These are phyloP conservation scores for Labroides dimidiatus DNA, from an alignment of 2,797 vertebrate genomes.

Conservation along the genomic window DNA sequence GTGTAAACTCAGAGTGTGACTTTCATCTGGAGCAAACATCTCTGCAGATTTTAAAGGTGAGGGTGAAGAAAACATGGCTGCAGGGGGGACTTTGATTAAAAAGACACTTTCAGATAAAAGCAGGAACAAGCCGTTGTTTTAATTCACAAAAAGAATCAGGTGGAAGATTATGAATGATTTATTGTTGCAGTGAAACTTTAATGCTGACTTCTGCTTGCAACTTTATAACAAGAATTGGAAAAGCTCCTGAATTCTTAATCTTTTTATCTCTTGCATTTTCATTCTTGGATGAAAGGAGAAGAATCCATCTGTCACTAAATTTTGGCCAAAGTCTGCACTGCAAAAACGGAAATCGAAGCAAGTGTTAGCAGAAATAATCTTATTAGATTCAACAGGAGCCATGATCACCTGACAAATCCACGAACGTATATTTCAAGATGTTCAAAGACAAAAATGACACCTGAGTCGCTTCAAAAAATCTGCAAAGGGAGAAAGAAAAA, in stretches of 20 bases:
- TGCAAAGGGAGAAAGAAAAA: no score
- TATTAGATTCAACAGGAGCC: no score
- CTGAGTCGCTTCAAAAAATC: no score
- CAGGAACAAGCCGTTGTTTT: neutral
- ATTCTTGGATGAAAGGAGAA: constrained; percentile 28
- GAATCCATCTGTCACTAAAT: constrained; percentile 43
- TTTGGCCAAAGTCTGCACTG: constrained; percentile 24
- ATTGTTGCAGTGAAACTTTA: constrained; percentile 28
- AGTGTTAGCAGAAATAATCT: no score
- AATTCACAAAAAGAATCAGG: constrained; percentile 1
- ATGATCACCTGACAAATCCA: no score
- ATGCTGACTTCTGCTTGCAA: neutral
- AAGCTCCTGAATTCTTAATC: constrained; percentile 22
- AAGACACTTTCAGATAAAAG: neutral
- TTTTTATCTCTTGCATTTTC: constrained; percentile 36
- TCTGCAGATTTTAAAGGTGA: neutral
- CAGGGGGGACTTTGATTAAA: constrained; percentile 1
- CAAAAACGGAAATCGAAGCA: no score
- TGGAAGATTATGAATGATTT: constrained; percentile 4
- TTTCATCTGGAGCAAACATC: neutral
- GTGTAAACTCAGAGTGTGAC: neutral
- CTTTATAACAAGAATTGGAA: constrained; percentile 26
- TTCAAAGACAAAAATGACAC: no score
- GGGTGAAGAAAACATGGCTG: constrained; percentile 3
- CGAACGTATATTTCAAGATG: no score